Evolutionary conservation across 2,113 vertebrate genomes (phyloP).

Genomic region (Perca schrenkii): DNA sequence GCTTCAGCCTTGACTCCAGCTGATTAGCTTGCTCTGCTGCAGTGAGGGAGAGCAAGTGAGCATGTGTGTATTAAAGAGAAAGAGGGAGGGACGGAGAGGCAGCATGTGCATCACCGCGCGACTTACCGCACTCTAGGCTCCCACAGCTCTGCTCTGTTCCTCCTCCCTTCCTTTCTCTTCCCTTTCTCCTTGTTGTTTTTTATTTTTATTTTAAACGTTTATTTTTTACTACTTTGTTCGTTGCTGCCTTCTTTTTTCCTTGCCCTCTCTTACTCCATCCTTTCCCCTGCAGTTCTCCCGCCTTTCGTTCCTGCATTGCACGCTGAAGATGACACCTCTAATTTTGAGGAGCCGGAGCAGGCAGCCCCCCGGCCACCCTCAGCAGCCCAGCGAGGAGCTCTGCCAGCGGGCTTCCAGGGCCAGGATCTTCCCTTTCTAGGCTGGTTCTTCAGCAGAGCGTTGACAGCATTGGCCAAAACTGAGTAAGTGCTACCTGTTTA

Average conservation of each 20-base stretch:
- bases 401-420: conserved; percentile 90
- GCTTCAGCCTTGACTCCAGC: conserved; percentile 90
- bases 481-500: conserved; percentile 91
- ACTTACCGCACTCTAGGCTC: conserved; percentile 84
- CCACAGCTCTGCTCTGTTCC: conserved; percentile 61
- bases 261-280: conserved; percentile 57
- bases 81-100: conserved; percentile 62
- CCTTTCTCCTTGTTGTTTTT: conserved; percentile 67
- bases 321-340: conserved; percentile 99
- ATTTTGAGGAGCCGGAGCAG: conserved; percentile 98
- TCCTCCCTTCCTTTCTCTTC: conserved; percentile 71
- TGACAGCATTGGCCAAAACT: conserved; percentile 90
- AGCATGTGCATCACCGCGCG: conserved; percentile 80
- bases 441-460: conserved; percentile 96
- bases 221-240: conserved; percentile 44
- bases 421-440: conserved; percentile 97
- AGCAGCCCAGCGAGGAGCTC: conserved; percentile 91
- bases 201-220: conserved; percentile 1
- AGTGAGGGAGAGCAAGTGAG: conserved; percentile 86
- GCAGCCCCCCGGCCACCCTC: conserved; percentile 88
- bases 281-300: conserved; percentile 90
- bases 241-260: conserved; percentile 39
- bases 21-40: conserved; percentile 96
- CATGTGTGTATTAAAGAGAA: conserved; percentile 68
- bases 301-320: conserved; percentile 96